Conservation (phyloP, 2,888 invertebrate species). For the Diplazon laetatorius region DNA sequence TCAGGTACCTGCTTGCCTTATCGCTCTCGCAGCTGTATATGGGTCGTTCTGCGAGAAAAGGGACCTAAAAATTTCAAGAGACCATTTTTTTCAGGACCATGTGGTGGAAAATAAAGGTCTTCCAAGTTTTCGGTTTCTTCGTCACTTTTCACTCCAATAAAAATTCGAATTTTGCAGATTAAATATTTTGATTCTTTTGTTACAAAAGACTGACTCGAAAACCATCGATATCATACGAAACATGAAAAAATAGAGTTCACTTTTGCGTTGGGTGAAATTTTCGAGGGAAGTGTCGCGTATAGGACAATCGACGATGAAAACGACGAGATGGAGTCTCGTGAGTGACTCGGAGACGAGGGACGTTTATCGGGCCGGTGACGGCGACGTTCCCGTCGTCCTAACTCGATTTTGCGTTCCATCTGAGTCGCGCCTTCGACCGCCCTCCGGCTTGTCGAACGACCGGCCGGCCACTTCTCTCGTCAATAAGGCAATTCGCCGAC, state of each 20-base stretch:
- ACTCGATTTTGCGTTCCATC: slow-evolving; percentile 82
- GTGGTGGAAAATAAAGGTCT: no score
- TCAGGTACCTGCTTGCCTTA: neutral
- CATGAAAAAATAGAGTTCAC: no score
- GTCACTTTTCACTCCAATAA: no score
- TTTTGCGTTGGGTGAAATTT: slow-evolving; percentile 5
- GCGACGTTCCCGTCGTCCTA: slow-evolving; percentile 66
- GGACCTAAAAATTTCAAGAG: no score
- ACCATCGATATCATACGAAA: no score
- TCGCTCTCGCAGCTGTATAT: neutral
- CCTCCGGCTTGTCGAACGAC: slow-evolving; percentile 67
- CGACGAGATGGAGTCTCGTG: slow-evolving; percentile 33
- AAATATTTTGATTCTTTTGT: no score
- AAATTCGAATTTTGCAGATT: no score
- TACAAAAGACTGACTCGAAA: no score
- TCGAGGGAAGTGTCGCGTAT: slow-evolving; percentile 25
- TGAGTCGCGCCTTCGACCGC: slow-evolving; percentile 76
- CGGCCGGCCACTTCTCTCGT: slow-evolving; percentile 73
- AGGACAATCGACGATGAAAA: slow-evolving; percentile 20
- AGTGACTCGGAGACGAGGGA: slow-evolving; percentile 42
- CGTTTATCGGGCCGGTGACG: slow-evolving; percentile 59
- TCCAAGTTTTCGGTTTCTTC: no score
- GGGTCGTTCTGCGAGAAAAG: no score
- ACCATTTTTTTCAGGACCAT: no score
- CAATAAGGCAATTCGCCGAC: slow-evolving; percentile 82